phyloP scores from a whole-genome alignment of 1,140 invertebrate species.

The Solenopsis fugax region DNA sequence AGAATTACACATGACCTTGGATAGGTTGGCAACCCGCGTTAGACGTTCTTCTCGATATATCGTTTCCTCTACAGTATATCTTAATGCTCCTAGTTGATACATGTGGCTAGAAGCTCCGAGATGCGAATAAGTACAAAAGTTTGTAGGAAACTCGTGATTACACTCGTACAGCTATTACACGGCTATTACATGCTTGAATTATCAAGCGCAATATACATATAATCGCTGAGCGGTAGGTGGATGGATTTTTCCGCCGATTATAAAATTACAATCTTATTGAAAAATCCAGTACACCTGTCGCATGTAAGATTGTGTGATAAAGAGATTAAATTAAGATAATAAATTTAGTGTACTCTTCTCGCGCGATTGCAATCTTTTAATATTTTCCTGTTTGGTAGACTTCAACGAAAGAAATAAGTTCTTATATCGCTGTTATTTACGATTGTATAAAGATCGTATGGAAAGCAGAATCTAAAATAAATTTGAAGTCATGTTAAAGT shows the following conservation, averaged over 20 bases:
- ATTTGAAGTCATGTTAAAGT: too few species aligned
- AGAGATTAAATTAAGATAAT: slow-evolving; percentile 5
- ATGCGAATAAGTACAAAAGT: neutral
- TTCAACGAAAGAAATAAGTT: neutral
- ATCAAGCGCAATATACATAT: neutral
- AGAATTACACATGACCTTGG: slow-evolving; percentile 34
- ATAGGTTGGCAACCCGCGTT: neutral
- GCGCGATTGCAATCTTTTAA: neutral
- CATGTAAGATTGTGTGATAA: neutral
- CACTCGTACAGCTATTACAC: neutral
- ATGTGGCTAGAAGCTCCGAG: neutral
- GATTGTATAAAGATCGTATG: neutral
- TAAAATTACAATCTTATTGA: neutral
- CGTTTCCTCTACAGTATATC: slow-evolving; percentile 14
- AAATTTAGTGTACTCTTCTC: neutral
- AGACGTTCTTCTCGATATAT: slow-evolving; percentile 26
- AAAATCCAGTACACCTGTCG: neutral
- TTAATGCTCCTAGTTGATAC: neutral
- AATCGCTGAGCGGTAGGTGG: neutral
- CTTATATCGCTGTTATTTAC: neutral
- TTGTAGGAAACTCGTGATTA: neutral
- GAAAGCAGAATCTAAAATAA: neutral
- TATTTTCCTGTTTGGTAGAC: neutral
- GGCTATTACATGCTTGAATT: slow-evolving; percentile 24
- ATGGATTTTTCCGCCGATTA: slow-evolving; percentile 14